Conservation (phyloP, 2,797 vertebrate genomes). For the Tapera naevia region DNA sequence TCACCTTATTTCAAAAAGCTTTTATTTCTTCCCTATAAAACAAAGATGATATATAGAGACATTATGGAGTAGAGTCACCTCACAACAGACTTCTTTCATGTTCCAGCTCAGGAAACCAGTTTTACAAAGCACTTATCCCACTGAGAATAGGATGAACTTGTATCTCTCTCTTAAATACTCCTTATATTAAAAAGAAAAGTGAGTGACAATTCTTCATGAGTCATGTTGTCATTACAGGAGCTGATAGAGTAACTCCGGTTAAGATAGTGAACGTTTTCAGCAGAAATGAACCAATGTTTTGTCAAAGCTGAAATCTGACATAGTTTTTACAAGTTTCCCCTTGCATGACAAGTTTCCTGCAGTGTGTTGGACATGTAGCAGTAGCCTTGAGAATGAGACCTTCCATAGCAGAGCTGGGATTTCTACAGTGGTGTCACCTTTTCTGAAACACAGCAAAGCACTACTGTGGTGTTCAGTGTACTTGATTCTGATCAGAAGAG, state of each 20-base stretch:
- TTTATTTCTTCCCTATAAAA: background rate
- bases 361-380: background rate
- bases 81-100: background rate
- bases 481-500: background rate
- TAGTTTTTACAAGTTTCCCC: background rate
- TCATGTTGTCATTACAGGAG: background rate
- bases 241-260: background rate
- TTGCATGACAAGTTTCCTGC: background rate
- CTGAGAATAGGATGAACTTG: background rate
- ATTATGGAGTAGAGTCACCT: background rate
- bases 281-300: background rate
- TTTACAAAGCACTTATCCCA: background rate
- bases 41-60: background rate
- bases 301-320: background rate
- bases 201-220: background rate
- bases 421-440: background rate
- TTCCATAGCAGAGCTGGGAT: background rate
- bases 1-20: background rate
- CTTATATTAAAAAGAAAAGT: background rate
- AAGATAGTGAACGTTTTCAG: background rate
- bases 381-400: background rate
- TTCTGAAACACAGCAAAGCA: background rate
- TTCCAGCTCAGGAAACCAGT: background rate
- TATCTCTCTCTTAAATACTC: background rate
- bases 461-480: background rate